Evolutionary conservation across 2,113 vertebrate species (phyloP).

Genomic region (Tor tambroides): DNA sequence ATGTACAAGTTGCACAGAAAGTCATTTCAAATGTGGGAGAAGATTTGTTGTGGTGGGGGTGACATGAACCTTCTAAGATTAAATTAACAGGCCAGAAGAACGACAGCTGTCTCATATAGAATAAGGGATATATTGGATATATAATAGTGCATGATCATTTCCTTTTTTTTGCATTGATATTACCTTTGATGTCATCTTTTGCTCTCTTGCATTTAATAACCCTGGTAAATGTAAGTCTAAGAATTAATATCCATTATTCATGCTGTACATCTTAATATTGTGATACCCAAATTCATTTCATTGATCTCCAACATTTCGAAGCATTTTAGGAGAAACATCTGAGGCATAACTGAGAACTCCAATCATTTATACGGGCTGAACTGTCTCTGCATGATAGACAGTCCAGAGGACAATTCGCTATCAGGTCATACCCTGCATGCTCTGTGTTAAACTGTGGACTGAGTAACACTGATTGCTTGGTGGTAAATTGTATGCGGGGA

Average conservation of each 20-base stretch:
- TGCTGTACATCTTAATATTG: background rate
- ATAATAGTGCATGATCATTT: background rate
- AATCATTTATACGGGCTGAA: background rate
- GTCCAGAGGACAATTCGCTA: conserved; percentile 9
- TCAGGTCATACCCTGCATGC: conserved; percentile 51
- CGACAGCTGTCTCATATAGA: conserved; percentile 15
- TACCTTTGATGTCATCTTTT: background rate
- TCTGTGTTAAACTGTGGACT: conserved; percentile 47
- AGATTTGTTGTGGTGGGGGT: conserved; percentile 7
- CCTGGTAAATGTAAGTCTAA: background rate
- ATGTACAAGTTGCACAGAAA: conserved; percentile 22
- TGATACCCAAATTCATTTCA: background rate
- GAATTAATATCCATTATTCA: background rate
- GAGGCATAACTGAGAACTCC: background rate
- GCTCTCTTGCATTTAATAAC: background rate
- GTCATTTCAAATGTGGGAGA: background rate
- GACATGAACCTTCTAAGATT: conserved; percentile 11
- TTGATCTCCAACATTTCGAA: background rate
- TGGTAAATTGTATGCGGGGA: conserved; percentile 45
- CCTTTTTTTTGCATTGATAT: background rate
- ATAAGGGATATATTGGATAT: background rate
- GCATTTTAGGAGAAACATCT: background rate
- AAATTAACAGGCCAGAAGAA: conserved; percentile 23
- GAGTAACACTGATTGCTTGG: conserved; percentile 45
- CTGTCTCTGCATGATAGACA: background rate